Evolutionary conservation across 2,113 vertebrate genomes (phyloP), one percentile per base, ranked within the genome.

Genomic region (Colius striatus): DNA sequence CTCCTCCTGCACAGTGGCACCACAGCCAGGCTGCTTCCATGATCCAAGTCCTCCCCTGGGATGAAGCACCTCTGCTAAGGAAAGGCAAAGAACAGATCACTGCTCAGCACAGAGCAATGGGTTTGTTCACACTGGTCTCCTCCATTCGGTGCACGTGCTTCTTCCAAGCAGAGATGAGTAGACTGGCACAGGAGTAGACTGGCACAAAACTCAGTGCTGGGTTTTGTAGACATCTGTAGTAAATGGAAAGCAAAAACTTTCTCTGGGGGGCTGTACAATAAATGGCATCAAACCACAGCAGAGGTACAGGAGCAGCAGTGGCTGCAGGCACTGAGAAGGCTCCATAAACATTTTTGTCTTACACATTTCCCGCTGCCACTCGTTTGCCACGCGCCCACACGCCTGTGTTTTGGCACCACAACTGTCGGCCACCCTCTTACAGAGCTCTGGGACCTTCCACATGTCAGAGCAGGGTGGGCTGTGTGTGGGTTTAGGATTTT

Each of bases 11-110:
- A 50, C 3, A 1, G 51, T 3, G 2, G 25, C 89, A 84, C n/a
- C 1, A 2, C 0, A 0, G 13, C 45, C 51, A 65, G 73, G 38
- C 73, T 51, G 48, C 43, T 63, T 71, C 43, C 10, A 1, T 4
- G 14, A 5, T 2, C 18, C 51, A 36, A 81, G 29, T 34, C 32
- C 36, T 91, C 36, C 48, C 63, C 48, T 17, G 11, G 34, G 66
- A 38, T 8, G 17, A 89, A 50, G 21, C 2, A 12, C 18, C 34
- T 78, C 61, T 60, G 53, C 47, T 34, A 27, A 81, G 26, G 57
- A 71, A 67, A 83, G 70, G 11, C 54, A 73, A 91, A 85, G 29
- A 70, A 32, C 25, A 81, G 67, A 3, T 7, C 71, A 36, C 38
- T 27, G 32, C 77, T 47, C 47, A 38, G 78, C 34, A 43, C 22